Conservation (phyloP, 1,140 invertebrate species). For the Drosophila funebris region DNA sequence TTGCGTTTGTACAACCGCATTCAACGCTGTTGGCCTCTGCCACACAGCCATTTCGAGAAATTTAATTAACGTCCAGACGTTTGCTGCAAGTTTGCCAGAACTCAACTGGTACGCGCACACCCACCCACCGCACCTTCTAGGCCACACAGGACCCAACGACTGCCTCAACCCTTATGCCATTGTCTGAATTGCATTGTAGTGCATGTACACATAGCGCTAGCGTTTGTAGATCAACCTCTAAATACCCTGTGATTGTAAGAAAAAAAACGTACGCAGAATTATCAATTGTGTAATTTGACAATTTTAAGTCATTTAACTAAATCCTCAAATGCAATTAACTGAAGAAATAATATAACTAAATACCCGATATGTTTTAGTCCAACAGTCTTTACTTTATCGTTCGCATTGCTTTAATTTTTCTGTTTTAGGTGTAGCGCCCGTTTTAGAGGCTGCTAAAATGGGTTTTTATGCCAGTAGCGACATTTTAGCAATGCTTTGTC, state of each 20-base stretch:
- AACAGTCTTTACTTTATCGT: background rate
- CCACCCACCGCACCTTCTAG: background rate
- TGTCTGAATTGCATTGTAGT: constrained; percentile 33
- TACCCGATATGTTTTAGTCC: background rate
- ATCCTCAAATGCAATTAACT: too few relatives aligned
- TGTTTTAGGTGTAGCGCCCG: constrained; percentile 46
- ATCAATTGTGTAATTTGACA: too few relatives aligned
- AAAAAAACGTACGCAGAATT: background rate
- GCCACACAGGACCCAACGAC: background rate
- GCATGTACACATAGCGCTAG: background rate
- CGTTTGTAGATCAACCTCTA: background rate
- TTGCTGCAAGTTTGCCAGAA: constrained; percentile 15
- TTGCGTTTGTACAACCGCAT: constrained; percentile 26
- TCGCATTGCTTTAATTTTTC: constrained; percentile 13
- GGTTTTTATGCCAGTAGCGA: constrained; percentile 62
- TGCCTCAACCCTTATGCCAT: constrained; percentile 23
- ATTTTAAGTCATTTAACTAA: too few relatives aligned
- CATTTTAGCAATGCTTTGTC: constrained; percentile 72
- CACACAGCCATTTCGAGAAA: constrained; percentile 13
- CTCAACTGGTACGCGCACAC: background rate
- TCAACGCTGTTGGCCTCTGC: background rate
- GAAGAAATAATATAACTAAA: too few relatives aligned
- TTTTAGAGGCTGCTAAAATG: constrained; percentile 51
- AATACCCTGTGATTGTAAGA: background rate
- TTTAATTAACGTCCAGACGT: constrained; percentile 39